These are phyloP conservation scores for Psittacara wagleri DNA, from an alignment of 2,113 vertebrate species.

Conservation along the genomic window DNA sequence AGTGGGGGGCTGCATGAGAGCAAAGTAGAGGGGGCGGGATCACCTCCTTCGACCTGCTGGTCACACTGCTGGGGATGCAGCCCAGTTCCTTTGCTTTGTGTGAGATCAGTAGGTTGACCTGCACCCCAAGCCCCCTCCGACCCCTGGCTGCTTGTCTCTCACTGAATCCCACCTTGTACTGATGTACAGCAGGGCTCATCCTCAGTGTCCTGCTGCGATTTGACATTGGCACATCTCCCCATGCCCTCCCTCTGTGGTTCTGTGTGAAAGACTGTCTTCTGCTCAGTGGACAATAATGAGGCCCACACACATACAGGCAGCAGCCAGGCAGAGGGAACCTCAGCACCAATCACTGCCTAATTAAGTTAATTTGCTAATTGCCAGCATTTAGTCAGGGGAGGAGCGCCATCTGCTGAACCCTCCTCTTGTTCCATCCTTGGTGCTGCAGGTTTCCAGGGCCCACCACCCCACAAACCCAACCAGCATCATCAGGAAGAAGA, in stretches of 20 bases:
- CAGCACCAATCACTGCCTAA: neutral
- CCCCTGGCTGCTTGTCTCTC: neutral
- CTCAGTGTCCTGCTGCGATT: neutral
- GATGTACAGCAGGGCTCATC: fast-evolving
- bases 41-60: neutral
- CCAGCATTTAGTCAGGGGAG: neutral
- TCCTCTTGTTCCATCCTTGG: neutral
- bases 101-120: neutral
- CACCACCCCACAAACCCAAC: neutral
- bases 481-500: fast-evolving
- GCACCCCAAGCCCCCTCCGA: neutral
- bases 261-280: neutral
- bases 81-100: neutral
- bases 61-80: neutral
- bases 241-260: fast-evolving
- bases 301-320: neutral
- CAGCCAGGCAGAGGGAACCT: neutral
- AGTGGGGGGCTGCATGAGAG: neutral
- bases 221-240: neutral
- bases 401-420: constrained; percentile 54
- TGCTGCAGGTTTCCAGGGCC: neutral
- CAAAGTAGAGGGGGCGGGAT: neutral
- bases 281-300: neutral
- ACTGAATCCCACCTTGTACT: fast-evolving
- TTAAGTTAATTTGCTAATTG: constrained; percentile 57